A percentile compares a stretch with the other conserved stretches of the same genome.
phyloP scores from a whole-genome alignment of 2,888 invertebrate genomes.

The Diloba caeruleocephala region DNA sequence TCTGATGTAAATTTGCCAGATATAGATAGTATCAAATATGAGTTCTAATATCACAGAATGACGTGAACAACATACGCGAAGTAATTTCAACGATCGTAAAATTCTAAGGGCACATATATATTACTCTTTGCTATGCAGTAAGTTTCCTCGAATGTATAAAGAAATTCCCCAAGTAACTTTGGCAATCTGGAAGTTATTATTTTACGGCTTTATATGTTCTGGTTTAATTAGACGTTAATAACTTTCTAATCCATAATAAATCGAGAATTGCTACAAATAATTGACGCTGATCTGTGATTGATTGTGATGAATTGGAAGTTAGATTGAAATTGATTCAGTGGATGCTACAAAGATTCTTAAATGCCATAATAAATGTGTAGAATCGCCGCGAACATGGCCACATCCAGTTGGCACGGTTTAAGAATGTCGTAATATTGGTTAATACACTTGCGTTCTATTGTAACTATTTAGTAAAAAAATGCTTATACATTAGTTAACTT shows the following conservation, averaged over 20 bases:
- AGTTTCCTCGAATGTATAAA: slow-evolving; percentile 48
- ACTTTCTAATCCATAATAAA: slow-evolving; percentile 8
- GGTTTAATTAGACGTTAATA: slow-evolving; percentile 42
- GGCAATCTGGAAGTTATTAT: slow-evolving; percentile 53
- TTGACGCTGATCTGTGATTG: no score
- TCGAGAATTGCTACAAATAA: slow-evolving; percentile 24
- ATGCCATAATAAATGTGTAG: no score
- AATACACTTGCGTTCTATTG: no score
- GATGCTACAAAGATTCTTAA: no score
- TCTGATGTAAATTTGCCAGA: slow-evolving; percentile 49
- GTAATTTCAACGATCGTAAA: slow-evolving; percentile 55
- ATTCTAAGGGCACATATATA: slow-evolving; percentile 45
- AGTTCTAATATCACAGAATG: slow-evolving; percentile 49
- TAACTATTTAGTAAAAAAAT: no score
- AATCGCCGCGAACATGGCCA: no score
- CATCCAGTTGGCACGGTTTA: no score
- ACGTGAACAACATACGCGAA: slow-evolving; percentile 56
- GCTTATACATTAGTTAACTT: no score
- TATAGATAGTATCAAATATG: slow-evolving; percentile 46
- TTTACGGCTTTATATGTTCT: slow-evolving; percentile 37
- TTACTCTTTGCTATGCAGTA: slow-evolving; percentile 49
- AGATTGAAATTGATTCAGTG: no score
- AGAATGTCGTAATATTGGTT: no score
- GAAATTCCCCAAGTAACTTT: slow-evolving; percentile 55
- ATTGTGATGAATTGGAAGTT: no score